Evolutionary conservation across 1,140 invertebrate genomes (phyloP), one percentile per base, ranked within the genome.

Genomic region (Colletes gigas): DNA sequence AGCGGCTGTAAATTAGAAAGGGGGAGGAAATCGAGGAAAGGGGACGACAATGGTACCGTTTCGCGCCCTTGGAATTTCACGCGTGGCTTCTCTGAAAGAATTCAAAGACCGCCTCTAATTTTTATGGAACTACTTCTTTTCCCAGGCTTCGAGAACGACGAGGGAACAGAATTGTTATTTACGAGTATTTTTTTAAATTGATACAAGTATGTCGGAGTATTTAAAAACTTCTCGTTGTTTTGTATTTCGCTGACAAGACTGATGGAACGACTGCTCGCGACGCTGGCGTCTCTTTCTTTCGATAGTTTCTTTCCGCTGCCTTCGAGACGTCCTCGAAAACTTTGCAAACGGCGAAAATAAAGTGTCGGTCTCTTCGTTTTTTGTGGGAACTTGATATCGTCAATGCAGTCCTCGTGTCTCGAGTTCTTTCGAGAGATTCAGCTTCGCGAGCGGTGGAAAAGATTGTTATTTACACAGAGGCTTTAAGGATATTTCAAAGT

Each of bases 341-440:
- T 71, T 71, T 12, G 30, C 52, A n/a, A 57, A 39, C 39, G 10
- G 5, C 17, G 17, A 44, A 54, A 59, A 71, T 71, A 71, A 59
- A 71, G 10, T 39, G 39, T 59, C 69, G 54, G 44, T 19, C 19
- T 52, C 7, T 39, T 54, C 15, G 6, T 55, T 55, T 30, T 17
- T n/a, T 44, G 0, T n/a, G n/a, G 7, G 9, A 39, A n/a, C 9
- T 19, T 10, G 7, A 44, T 50, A 30, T 12, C 1, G 44, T 63
- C 62, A 62, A 73, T 62, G 57, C 71, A 39, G 9, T 63, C 30
- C 44, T 30, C 57, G 71, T 62, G 59, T 62, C 52, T 8, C 14
- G 17, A 41, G 62, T 65, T 62, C 5, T 7, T 44, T 5, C n/a
- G 14, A 41, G 17, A n/a, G 41, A 71, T 14, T 39, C 19, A 14